Conservation (phyloP, 2,797 vertebrate genomes). For the Tenualosa thibaudeaui region DNA sequence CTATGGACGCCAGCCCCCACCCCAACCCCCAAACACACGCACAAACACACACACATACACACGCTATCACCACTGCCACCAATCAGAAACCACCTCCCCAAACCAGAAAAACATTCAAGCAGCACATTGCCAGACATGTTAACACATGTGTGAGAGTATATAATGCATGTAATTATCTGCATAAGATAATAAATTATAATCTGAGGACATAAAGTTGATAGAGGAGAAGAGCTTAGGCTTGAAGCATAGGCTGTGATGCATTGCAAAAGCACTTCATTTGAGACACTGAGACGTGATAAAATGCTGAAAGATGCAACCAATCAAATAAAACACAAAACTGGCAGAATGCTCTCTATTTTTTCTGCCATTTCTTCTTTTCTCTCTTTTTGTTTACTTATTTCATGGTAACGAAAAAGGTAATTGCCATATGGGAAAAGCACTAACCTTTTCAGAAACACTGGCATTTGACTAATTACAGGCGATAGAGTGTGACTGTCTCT, state of each 20-base stretch:
- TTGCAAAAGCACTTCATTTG: too few relatives aligned
- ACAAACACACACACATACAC: too few relatives aligned
- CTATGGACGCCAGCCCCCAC: too few relatives aligned
- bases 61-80: too few relatives aligned
- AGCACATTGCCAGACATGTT: neutral
- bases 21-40: too few relatives aligned
- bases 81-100: neutral
- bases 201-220: neutral
- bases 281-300: neutral
- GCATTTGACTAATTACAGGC: neutral
- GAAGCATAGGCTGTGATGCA: neutral
- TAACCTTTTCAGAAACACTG: constrained; percentile 10
- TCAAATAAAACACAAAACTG: neutral
- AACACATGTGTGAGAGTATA: neutral
- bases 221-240: neutral
- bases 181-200: neutral
- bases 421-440: neutral
- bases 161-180: neutral
- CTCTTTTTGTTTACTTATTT: neutral
- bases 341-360: neutral
- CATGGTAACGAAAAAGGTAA: neutral
- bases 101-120: neutral
- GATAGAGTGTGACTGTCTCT: neutral
- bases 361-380: neutral
- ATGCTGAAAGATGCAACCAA: neutral